These are phyloP conservation scores for Hydroisotoma schaefferi DNA, from an alignment of 2,888 invertebrate species.

Conservation along the genomic window DNA sequence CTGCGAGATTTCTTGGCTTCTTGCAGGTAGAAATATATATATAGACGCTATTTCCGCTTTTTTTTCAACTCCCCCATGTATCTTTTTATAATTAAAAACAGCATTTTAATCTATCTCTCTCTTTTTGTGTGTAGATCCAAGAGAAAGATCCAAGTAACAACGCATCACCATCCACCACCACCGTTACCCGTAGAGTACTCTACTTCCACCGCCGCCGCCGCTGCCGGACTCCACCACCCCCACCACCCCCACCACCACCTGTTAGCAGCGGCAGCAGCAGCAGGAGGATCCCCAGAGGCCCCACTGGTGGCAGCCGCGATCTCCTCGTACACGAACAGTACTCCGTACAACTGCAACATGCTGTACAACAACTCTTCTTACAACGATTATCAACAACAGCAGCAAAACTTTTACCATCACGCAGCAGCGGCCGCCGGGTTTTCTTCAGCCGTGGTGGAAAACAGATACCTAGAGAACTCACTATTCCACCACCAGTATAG, in stretches of 20 bases:
- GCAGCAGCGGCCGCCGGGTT: too few relatives aligned
- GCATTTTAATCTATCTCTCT: not conserved
- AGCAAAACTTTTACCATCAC: conserved; percentile 66
- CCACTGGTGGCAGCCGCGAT: conserved; percentile 48
- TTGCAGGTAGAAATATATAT: too few relatives aligned
- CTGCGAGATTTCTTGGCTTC: conserved; percentile 88
- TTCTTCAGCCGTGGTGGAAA: too few relatives aligned
- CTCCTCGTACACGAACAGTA: conserved; percentile 54
- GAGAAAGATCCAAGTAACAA: conserved; percentile 14
- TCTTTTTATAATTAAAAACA: conserved; percentile 10
- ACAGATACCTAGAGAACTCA: conserved; percentile 75
- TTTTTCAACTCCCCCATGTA: conserved; percentile 5
- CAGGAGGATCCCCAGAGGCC: conserved; percentile 42
- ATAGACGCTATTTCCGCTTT: conserved; percentile 10
- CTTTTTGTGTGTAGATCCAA: conserved; percentile 14
- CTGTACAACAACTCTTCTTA: conserved; percentile 50
- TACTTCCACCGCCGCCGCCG: conserved; percentile 29
- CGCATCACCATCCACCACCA: conserved; percentile 2
- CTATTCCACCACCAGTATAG: conserved; percentile 81
- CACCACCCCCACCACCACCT: conserved; percentile 18
- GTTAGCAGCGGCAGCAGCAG: conserved; percentile 14
- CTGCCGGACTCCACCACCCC: conserved; percentile 35
- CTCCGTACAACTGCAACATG: conserved; percentile 62
- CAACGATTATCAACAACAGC: conserved; percentile 60
- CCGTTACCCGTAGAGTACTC: conserved; percentile 22